A percentile compares a stretch with the other conserved stretches of the same genome.
These are phyloP conservation scores for Piliocolobus tephrosceles DNA, from an alignment of 2,113 vertebrate genomes.

Conservation along the genomic window DNA sequence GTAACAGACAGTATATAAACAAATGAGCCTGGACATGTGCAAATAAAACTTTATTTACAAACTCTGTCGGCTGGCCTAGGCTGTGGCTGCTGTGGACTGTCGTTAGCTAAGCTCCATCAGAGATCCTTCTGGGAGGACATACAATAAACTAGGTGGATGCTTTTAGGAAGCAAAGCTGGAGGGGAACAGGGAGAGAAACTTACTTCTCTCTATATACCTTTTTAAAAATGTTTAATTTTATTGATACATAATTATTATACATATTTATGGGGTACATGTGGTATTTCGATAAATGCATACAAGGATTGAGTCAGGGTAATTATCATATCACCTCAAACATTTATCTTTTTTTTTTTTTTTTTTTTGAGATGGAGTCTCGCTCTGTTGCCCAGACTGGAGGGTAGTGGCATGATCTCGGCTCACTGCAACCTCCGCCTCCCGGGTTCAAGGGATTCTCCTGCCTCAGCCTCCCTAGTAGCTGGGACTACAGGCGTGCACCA, in stretches of 20 bases:
- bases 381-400: too few species aligned
- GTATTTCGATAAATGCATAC: neutral
- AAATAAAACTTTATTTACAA: neutral
- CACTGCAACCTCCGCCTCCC: too few species aligned
- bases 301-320: neutral
- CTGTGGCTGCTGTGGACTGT: too few species aligned
- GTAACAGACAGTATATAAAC: neutral
- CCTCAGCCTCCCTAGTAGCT: too few species aligned
- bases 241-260: neutral
- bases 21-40: neutral
- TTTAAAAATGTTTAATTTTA: neutral
- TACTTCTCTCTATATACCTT: neutral
- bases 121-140: neutral
- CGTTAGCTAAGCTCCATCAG: neutral
- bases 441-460: too few species aligned
- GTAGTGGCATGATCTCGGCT: too few species aligned
- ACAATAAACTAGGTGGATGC: neutral
- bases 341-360: neutral
- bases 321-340: neutral
- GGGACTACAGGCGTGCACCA: too few species aligned
- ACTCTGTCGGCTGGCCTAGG: too few species aligned
- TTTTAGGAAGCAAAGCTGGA: neutral
- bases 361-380: too few species aligned
- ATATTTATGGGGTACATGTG: neutral
- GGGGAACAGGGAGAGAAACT: neutral